Evolutionary conservation across 2,113 vertebrate genomes (phyloP), one percentile per base, ranked within the genome.

Genomic region (Thermophis baileyi): DNA sequence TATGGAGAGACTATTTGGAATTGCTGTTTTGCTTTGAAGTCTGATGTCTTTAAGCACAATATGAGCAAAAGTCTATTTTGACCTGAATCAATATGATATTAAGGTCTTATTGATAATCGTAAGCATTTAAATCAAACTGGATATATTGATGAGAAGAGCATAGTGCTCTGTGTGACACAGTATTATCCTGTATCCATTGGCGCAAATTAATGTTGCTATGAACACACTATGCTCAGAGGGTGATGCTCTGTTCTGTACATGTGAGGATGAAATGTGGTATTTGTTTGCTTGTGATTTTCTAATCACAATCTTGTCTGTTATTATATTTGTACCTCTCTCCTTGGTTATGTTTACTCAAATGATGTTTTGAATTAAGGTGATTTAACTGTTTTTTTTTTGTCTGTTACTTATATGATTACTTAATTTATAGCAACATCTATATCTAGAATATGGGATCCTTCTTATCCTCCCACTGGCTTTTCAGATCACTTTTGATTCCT

Each of bases 21-120:
- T 95, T 95, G 94, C 93, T 94, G 53, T 93, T 91, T 95, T 94
- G 93, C 95, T 94, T 94, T 87, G 89, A 94, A 95, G 89, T 89
- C 0, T 0, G 25, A 92, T 95, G 40, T 93, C 96, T 92, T 30
- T 90, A 90, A 91, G 91, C 60, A 89, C 93, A 57, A 90, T 86
- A 9, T 47, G 92, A 93, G 46, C 27, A 85, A 57, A 85, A 85
- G 2, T 89, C 40, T 89, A 91, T 96, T 49, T 74, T 74, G 93
- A 93, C 25, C 87, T 91, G 74, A 86, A 35, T 94, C 90, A 69
- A 1, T 87, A 35, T 91, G 92, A 11, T 85, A 89, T 93, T 57
- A 87, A 91, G 24, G 69, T 93, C 93, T 81, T 90, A 50, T 49
- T 94, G 94, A 92, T 91, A 90, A 57, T 95, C 85, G 27, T 74